A percentile compares a stretch with the other conserved stretches of the same genome.
Conservation (phyloP, 2,113 vertebrate genomes). For the Atractosteus spatula region DNA sequence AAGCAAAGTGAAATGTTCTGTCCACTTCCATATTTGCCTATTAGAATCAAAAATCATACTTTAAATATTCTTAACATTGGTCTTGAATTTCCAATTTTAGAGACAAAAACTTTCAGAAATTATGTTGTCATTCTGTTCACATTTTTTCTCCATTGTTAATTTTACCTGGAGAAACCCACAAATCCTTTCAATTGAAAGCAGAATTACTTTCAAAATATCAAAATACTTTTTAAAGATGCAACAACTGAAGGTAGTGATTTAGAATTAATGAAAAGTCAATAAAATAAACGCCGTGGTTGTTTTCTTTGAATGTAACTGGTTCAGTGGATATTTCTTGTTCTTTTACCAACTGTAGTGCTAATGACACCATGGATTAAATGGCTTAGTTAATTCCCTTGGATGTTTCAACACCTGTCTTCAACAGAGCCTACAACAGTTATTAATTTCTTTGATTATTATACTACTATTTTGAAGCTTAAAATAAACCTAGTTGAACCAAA, state of each 20-base stretch:
- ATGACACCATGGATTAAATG: conserved; percentile 23
- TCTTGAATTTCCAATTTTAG: no score
- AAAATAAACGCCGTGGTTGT: conserved; percentile 12
- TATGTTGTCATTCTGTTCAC: no score
- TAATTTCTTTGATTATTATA: conserved; percentile 20
- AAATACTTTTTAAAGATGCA: conserved; percentile 5
- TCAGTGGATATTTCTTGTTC: conserved; percentile 2
- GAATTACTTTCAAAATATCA: background rate
- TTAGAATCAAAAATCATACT: no score
- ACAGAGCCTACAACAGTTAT: conserved; percentile 11
- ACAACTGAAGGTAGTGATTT: no score
- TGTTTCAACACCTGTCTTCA: conserved; percentile 7
- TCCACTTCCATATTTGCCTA: no score
- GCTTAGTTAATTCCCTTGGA: conserved; percentile 16
- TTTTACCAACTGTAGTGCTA: background rate
- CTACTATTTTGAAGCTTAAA: background rate
- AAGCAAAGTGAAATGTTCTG: no score
- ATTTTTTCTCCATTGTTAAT: no score
- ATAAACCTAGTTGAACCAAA: no score
- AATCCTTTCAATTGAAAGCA: conserved; percentile 5
- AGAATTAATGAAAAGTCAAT: conserved; percentile 2
- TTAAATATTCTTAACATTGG: no score
- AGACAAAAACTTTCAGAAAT: no score
- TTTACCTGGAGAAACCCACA: background rate
- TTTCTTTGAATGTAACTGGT: background rate